Percentiles rank a stretch among this genome's conserved stretches.
Evolutionary conservation across 2,113 vertebrate species (phyloP).

Genomic region (Amia ocellicauda): DNA sequence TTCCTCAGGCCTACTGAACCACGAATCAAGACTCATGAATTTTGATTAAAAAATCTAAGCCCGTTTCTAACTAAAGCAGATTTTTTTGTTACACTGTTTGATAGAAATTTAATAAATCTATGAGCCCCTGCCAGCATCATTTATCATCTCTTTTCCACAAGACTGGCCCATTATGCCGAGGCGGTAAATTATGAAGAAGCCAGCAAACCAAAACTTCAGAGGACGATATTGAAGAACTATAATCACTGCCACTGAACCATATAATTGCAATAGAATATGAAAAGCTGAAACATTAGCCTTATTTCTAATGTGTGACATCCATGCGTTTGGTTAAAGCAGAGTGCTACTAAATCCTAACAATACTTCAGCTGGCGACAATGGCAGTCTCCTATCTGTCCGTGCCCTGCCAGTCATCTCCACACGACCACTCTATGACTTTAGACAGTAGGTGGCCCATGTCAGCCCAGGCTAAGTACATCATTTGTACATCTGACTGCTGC

Average conservation of each 20-base stretch:
- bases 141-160: constrained; percentile 94
- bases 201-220: constrained; percentile 89
- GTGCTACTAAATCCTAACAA: neutral
- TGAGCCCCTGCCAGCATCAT: constrained; percentile 89
- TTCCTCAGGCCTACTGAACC: constrained; percentile 80
- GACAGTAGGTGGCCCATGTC: neutral
- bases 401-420: constrained; percentile 1
- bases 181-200: constrained; percentile 87
- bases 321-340: constrained; percentile 54
- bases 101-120: constrained; percentile 99
- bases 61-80: constrained; percentile 83
- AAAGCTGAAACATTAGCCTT: constrained; percentile 93
- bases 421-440: neutral
- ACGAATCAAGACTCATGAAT: constrained; percentile 83
- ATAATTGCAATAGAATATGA: constrained; percentile 97
- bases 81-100: constrained; percentile 86
- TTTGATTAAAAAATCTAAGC: constrained; percentile 86
- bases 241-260: constrained; percentile 98
- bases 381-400: neutral
- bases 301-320: constrained; percentile 90
- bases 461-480: neutral
- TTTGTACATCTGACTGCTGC: neutral
- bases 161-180: constrained; percentile 86
- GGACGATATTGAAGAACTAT: constrained; percentile 89
- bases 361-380: neutral